These are phyloP conservation scores for Hyperoplus immaculatus DNA, from an alignment of 2,797 vertebrate species.

Conservation along the genomic window DNA sequence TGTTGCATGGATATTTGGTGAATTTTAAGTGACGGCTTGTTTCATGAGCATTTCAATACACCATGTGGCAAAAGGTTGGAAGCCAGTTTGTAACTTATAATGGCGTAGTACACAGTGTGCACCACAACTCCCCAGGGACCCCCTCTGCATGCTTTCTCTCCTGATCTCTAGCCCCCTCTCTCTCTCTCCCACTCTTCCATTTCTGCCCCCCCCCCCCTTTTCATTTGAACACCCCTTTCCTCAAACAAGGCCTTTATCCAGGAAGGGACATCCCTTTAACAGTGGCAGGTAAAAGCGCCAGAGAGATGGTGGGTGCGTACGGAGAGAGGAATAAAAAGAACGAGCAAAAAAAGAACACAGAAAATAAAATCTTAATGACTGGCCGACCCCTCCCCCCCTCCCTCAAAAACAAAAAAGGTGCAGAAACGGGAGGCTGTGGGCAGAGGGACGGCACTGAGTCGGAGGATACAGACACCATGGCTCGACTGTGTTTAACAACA, in stretches of 20 bases:
- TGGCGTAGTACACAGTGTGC: constrained; percentile 53
- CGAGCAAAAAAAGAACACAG: constrained; percentile 46
- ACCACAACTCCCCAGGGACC: constrained; percentile 38
- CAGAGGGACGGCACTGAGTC: constrained; percentile 50
- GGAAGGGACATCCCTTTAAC: constrained; percentile 42
- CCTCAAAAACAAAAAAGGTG: constrained; percentile 58
- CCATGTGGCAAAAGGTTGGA: constrained; percentile 19
- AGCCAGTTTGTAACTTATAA: constrained; percentile 54
- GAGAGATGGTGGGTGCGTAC: constrained; percentile 29
- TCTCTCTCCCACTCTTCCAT: constrained; percentile 13
- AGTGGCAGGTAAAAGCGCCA: constrained; percentile 55
- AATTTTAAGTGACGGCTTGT: constrained; percentile 20
- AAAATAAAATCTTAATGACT: constrained; percentile 72
- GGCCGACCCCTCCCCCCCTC: constrained; percentile 38
- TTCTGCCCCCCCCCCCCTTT: constrained; percentile 34
- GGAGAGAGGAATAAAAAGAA: constrained; percentile 61
- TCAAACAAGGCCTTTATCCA: constrained; percentile 56
- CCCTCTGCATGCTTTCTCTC: constrained; percentile 44
- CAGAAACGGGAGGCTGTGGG: constrained; percentile 59
- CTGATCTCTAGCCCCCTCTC: constrained; percentile 38
- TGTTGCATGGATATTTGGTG: neutral
- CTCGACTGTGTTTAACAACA: constrained; percentile 46
- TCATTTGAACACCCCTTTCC: constrained; percentile 56
- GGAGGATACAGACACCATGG: constrained; percentile 19
- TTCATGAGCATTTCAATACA: constrained; percentile 23